Evolutionary conservation across 1,140 invertebrate species (phyloP).

Genomic region (Cryptotermes secundus): DNA sequence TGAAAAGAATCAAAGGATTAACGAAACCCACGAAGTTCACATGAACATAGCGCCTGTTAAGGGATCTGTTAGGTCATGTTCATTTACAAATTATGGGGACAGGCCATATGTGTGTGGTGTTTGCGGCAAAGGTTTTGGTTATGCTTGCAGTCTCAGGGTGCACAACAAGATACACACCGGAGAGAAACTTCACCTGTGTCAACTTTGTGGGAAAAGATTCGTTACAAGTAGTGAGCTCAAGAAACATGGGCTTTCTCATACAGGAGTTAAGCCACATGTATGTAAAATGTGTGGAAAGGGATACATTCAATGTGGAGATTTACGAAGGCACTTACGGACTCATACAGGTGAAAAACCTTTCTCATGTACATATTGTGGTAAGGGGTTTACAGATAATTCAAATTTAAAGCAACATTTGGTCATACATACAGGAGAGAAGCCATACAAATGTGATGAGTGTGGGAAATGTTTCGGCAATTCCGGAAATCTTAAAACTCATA

Average conservation of each 20-base stretch:
- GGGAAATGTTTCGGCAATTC: background rate
- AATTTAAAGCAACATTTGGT: background rate
- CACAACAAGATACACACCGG: too few relatives aligned
- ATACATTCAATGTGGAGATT: background rate
- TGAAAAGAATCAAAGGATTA: too few relatives aligned
- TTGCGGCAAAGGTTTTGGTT: too few relatives aligned
- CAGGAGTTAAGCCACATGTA: background rate
- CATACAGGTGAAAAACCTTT: conserved; percentile 25
- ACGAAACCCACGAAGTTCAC: too few relatives aligned
- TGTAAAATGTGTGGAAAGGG: background rate
- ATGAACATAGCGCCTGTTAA: too few relatives aligned
- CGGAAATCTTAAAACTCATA: background rate
- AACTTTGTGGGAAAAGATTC: background rate
- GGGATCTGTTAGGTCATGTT: too few relatives aligned
- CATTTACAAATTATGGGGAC: too few relatives aligned
- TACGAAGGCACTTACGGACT: background rate
- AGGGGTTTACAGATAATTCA: background rate
- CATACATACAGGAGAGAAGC: background rate
- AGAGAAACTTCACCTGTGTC: too few relatives aligned
- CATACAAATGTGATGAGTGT: background rate
- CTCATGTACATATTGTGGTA: background rate
- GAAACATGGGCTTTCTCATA: background rate
- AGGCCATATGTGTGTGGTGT: too few relatives aligned
- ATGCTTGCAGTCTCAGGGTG: too few relatives aligned
- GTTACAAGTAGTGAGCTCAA: background rate